Conservation (phyloP, 2,888 invertebrate genomes). For the Torymus texanus region DNA sequence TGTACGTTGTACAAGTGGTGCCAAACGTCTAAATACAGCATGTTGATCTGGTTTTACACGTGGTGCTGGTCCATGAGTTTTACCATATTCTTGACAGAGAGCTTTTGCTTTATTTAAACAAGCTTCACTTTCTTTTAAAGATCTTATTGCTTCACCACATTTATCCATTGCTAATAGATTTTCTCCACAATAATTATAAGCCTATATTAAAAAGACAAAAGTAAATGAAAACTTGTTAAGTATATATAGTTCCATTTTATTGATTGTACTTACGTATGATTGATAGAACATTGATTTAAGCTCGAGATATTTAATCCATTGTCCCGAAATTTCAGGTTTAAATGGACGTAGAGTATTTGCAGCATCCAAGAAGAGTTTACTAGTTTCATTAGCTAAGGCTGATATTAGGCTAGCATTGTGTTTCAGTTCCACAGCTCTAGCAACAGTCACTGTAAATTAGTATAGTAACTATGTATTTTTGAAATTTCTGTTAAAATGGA, state of each 20-base stretch:
- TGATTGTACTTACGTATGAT: constrained; percentile 76
- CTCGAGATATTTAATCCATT: constrained; percentile 80
- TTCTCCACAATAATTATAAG: constrained; percentile 80
- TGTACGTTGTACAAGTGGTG: constrained; percentile 77
- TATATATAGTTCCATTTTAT: too few relatives aligned
- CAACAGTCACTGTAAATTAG: constrained; percentile 76
- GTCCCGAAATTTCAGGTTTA: constrained; percentile 76
- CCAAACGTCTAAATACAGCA: constrained; percentile 78
- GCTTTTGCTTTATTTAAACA: constrained; percentile 76
- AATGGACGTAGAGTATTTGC: constrained; percentile 77
- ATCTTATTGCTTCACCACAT: constrained; percentile 80
- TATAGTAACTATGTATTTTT: constrained; percentile 29
- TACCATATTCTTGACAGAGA: constrained; percentile 78
- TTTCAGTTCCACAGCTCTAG: constrained; percentile 80
- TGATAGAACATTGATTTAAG: constrained; percentile 79
- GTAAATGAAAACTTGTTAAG: constrained; percentile 2
- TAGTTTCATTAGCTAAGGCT: constrained; percentile 80
- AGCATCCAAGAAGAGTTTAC: constrained; percentile 78
- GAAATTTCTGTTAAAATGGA: constrained; percentile 7
- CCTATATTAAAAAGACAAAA: constrained; percentile 70
- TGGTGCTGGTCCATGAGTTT: constrained; percentile 78
- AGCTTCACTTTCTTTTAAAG: constrained; percentile 77
- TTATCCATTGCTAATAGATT: constrained; percentile 79
- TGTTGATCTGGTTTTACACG: constrained; percentile 79
- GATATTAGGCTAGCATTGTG: constrained; percentile 79